Evolutionary conservation across 2,888 invertebrate species (phyloP), one percentile per base, ranked within the genome.

Genomic region (Tachina lurida): DNA sequence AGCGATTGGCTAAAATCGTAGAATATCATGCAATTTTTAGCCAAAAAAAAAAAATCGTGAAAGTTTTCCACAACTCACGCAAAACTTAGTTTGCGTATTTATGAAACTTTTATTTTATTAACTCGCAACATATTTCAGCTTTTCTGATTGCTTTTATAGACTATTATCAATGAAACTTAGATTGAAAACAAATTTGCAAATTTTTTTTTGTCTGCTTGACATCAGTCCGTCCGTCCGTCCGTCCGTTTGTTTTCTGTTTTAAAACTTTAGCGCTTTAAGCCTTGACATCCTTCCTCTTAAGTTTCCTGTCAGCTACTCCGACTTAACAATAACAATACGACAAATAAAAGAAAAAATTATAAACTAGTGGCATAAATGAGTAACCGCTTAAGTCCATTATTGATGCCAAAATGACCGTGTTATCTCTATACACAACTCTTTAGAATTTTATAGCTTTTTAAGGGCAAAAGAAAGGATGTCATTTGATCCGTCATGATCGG

Each of bases 191-290:
- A 47, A 54, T 47, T 65, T 54, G 8, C 1, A 39, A 54, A 19
- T 19, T 17, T 56, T 54, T 47, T 43, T 41, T 65, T 49, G 43
- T 47, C 65, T 71, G 19, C 19, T 62, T 54, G 67, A 67, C 71
- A 67, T 71, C 39, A 82, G 41, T 75, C 52, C 77, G 41, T 75
- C 52, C 67, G 41, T 75, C 52, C 77, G 41, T 75, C 52, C 67
- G 62, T 31, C 31, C 77, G 22, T 75, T 43, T 47, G 62, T 62
- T 77, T 39, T 60, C 73, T 77, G 65, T 49, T 54, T 54, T 47
- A 81, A 60, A 63, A 75, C 19, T 74, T 71, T 77, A 63, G 70
- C 54, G 56, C 82, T 76, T 70, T 76, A 82, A 82, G 75, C 68
- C 63, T 54, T 49, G 19, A 62, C 65, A 70, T 47, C 58, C 67